Conservation (phyloP, 1,140 invertebrate genomes). For the Cydia amplana region DNA sequence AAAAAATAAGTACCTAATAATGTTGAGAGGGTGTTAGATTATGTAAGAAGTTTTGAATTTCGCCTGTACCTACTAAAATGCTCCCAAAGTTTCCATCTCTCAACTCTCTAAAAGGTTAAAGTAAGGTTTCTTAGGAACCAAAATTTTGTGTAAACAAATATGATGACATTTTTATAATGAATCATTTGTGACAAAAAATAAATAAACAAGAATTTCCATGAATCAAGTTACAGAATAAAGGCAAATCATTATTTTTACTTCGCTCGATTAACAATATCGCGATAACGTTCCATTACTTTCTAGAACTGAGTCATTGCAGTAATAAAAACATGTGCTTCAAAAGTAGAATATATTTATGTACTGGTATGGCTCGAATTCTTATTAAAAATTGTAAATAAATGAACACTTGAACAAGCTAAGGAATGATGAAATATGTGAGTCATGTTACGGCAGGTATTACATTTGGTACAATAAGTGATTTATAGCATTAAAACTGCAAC, state of each 20-base stretch:
- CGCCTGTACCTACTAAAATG: no score
- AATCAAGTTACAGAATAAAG: background rate
- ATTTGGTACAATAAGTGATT: background rate
- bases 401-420: conserved; percentile 24
- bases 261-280: background rate
- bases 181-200: no score
- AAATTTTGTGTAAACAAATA: no score
- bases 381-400: conserved; percentile 20
- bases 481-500: background rate
- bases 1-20: no score
- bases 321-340: background rate
- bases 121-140: no score
- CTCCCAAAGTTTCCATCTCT: no score
- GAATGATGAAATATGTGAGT: conserved; percentile 29
- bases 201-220: no score
- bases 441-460: conserved; percentile 18
- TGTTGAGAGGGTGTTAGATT: no score
- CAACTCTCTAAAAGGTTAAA: no score
- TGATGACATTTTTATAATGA: no score
- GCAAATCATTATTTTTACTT: background rate
- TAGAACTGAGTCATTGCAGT: conserved; percentile 22
- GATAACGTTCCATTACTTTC: conserved; percentile 9
- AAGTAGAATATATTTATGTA: background rate
- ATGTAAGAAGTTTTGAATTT: no score
- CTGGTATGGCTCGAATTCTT: background rate